phyloP scores from a whole-genome alignment of 1,140 invertebrate species.

The silkworm (Bombyx mori) region ASM3026992v2 NC_085110.1:1372501-1373000 shows the following conservation, averaged over 20 bases:
- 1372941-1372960: too few species aligned
- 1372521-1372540: constrained; percentile 35
- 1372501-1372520: constrained; percentile 60
- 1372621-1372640: constrained; percentile 29
- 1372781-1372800: constrained; percentile 35
- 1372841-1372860: too few species aligned
- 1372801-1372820: constrained; percentile 41
- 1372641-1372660: constrained; percentile 52
- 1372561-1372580: constrained; percentile 21
- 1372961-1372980: too few species aligned
- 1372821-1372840: too few species aligned
- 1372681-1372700: constrained; percentile 27
- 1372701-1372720: constrained; percentile 32
- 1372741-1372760: constrained; percentile 38
- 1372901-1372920: too few species aligned
- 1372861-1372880: too few species aligned
- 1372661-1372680: constrained; percentile 24
- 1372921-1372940: too few species aligned
- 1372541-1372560: constrained; percentile 6
- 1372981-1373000: too few species aligned
- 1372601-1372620: constrained; percentile 22
- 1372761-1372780: constrained; percentile 42
- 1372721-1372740: constrained; percentile 41
- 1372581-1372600: constrained; percentile 27
- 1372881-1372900: too few species aligned